Base-by-base conservation (phyloP, 2,113 vertebrate genomes). In the Suncus etruscus region DNA sequence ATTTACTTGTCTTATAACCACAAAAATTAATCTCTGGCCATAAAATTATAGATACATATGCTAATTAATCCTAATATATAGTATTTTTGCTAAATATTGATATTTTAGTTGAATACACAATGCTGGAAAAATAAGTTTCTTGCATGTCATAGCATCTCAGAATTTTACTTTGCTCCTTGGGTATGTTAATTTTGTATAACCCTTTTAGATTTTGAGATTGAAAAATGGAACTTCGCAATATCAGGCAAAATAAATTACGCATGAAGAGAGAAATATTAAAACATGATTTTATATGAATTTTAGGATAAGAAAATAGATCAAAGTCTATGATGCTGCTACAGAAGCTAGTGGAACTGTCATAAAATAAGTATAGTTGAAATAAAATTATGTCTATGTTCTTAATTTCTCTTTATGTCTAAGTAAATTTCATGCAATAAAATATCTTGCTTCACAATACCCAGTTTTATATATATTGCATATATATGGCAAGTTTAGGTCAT, bases 151-250 rank as follows among this genome's bases (percentile, higher is more conserved):
- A 48, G 45, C n/a, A 24, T 45, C 74, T 86, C 5, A 66, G 32
- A 79, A 69, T 66, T 76, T 72, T 22, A 2, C 9, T 87, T n/a
- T 27, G 31, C 47, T 32, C 66, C 7, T 27, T 16, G 65, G 14
- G 31, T 45, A 3, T 76, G 20, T 72, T 77, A 63, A 58, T 75
- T 94, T 81, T 89, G 24, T 83, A 83, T 92, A 83, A 75, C 16
- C 14, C 8, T 29, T 58, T 83, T 79, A 75, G 18, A 50, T 32
- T 61, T 4, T 61, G 31, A 69, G 10, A 48, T 22, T 88, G 8
- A 87, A 20, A 87, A 83, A 47, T 16, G 29, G 45, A 24, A 6
- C 15, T 92, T 86, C 31, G 83, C 0, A 2, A 6, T 61, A 0
- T 31, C 6, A 74, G 66, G n/a, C 15, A 81, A 87, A 89, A 74